A percentile compares a stretch with the other conserved stretches of the same genome.
phyloP scores from a whole-genome alignment of 2,113 vertebrate species.

The Paralichthys olivaceus region DNA sequence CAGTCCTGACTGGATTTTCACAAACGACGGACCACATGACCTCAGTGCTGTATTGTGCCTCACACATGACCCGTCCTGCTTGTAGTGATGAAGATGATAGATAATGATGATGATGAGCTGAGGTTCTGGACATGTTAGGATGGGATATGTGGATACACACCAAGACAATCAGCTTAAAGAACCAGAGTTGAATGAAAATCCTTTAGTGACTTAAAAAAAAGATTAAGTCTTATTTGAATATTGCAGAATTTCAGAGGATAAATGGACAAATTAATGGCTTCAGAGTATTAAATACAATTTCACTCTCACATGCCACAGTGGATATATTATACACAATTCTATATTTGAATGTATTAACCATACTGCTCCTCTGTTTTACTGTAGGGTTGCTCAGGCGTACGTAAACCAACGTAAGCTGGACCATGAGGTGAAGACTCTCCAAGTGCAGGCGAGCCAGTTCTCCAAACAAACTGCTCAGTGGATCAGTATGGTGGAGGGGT shows the following conservation, averaged over 20 bases:
- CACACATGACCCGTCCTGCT: too few relatives aligned
- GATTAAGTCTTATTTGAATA: neutral
- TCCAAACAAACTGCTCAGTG: constrained; percentile 95
- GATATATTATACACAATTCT: neutral
- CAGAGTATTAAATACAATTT: neutral
- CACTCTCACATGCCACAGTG: neutral
- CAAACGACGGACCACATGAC: too few relatives aligned
- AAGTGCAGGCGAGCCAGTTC: constrained; percentile 93
- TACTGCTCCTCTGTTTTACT: neutral
- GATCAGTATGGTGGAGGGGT: constrained; percentile 96
- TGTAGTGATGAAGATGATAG: neutral
- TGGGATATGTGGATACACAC: neutral
- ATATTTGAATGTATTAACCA: neutral
- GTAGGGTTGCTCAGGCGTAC: constrained; percentile 93
- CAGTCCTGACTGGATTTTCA: too few relatives aligned
- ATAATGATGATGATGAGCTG: neutral
- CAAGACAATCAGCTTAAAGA: constrained; percentile 51
- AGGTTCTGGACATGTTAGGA: neutral
- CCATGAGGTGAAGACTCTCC: constrained; percentile 95
- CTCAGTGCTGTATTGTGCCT: too few relatives aligned
- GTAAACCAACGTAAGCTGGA: constrained; percentile 96
- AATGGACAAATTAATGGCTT: neutral
- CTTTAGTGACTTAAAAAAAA: neutral
- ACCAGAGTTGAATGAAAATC: constrained; percentile 31
- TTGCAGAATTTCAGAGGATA: neutral